These are phyloP conservation scores for Aporophyla nigra DNA, from an alignment of 2,888 invertebrate species.

Conservation along the genomic window DNA sequence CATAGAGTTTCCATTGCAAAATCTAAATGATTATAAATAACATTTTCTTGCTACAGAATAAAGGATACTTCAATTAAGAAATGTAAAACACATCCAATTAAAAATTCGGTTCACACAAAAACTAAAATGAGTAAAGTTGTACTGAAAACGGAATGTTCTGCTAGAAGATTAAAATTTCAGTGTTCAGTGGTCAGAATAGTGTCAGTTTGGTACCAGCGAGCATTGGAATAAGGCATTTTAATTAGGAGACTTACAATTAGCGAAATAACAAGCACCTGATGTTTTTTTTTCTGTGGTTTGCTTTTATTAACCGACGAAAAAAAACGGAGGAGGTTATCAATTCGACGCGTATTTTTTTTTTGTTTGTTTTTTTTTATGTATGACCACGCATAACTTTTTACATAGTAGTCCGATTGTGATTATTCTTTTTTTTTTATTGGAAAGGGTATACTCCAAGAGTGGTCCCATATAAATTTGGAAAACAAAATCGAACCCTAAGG, in stretches of 20 bases:
- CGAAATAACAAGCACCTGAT: background rate
- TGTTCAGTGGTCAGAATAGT: background rate
- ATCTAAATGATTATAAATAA: background rate
- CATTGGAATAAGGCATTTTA: background rate
- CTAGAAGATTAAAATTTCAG: conserved; percentile 11
- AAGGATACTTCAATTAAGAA: background rate
- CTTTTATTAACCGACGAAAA: no score
- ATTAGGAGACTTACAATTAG: conserved; percentile 21
- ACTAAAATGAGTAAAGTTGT: background rate
- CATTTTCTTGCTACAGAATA: background rate
- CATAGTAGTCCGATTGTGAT: no score
- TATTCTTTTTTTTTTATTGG: no score
- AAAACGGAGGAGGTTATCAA: no score
- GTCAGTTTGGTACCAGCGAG: background rate
- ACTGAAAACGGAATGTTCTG: background rate
- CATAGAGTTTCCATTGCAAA: background rate
- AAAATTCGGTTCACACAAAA: background rate
- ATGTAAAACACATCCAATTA: background rate
- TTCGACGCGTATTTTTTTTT: no score
- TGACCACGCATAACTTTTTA: no score
- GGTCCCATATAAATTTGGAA: no score
- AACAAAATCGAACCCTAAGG: no score
- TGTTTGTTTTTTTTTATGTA: no score
- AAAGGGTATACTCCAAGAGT: no score
- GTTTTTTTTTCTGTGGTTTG: no score